Evolutionary conservation across 2,113 vertebrate species (phyloP).

Genomic region (Puntigrus tetrazona): DNA sequence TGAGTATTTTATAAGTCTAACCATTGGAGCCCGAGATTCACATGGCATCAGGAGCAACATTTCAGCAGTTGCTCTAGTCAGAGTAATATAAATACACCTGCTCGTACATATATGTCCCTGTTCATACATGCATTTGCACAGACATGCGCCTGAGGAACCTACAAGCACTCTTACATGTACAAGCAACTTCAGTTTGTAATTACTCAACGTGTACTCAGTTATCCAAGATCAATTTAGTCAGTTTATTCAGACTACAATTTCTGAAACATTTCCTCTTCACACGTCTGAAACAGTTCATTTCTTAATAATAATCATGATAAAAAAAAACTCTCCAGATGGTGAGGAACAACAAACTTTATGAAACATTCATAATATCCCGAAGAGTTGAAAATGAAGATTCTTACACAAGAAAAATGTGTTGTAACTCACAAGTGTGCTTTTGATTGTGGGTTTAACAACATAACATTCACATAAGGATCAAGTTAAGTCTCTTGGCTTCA

Average conservation of each 20-base stretch:
- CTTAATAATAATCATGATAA: background rate
- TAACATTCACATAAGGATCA: conserved; percentile 59
- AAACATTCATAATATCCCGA: conserved; percentile 2
- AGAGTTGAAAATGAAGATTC: background rate
- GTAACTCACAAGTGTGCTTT: conserved; percentile 26
- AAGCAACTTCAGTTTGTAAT: background rate
- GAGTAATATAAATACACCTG: background rate
- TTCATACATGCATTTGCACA: background rate
- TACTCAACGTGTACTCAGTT: background rate
- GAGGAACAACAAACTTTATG: background rate
- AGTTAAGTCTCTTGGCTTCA: conserved; percentile 55
- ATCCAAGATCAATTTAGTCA: background rate
- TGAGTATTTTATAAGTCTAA: background rate
- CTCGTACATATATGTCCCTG: background rate
- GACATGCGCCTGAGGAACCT: background rate
- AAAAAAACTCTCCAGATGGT: background rate
- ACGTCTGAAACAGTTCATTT: background rate
- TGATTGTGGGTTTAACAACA: conserved; percentile 16
- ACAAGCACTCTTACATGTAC: background rate
- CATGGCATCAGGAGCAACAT: background rate
- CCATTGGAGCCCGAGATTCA: background rate
- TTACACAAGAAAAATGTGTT: conserved; percentile 27
- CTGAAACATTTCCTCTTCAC: background rate
- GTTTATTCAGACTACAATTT: background rate
- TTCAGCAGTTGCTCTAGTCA: background rate